phyloP scores from a whole-genome alignment of 2,113 vertebrate species.

The Rhinolophus sinicus region DNA sequence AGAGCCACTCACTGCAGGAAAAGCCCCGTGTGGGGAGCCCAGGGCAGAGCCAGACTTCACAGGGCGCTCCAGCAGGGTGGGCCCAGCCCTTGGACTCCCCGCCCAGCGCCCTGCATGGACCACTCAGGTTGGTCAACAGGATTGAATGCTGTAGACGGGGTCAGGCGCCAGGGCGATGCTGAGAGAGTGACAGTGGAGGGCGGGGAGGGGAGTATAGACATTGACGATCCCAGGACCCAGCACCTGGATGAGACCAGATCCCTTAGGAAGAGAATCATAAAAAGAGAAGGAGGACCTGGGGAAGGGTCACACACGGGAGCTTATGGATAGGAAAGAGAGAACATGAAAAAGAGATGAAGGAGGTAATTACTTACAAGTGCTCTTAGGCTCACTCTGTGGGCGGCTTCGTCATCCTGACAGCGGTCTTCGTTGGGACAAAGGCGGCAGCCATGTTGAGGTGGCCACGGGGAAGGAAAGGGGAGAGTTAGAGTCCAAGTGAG shows the following conservation, averaged over 20 bases:
- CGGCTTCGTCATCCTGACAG: not conserved
- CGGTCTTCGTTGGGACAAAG: no score
- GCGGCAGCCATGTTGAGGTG: no score
- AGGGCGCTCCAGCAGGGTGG: not conserved
- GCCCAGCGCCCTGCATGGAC: not conserved
- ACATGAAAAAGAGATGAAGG: not conserved
- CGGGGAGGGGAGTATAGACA: not conserved
- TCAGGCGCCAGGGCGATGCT: not conserved
- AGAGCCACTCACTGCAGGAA: no score
- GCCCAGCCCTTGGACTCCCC: not conserved
- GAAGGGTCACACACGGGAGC: not conserved
- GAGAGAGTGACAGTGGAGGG: no score
- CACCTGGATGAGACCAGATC: no score
- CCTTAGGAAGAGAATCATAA: no score
- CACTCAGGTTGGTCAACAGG: accelerated
- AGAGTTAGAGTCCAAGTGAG: not conserved
- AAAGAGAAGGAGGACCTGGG: not conserved
- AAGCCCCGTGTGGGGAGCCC: no score
- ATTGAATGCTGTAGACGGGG: not conserved
- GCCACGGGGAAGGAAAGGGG: not conserved
- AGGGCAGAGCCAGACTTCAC: not conserved
- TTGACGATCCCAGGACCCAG: no score
- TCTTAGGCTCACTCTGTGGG: not conserved
- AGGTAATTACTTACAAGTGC: not conserved
- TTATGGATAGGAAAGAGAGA: not conserved